Base-by-base conservation (phyloP, 2,113 vertebrate genomes). In the Protobothrops flavoviridis region DNA sequence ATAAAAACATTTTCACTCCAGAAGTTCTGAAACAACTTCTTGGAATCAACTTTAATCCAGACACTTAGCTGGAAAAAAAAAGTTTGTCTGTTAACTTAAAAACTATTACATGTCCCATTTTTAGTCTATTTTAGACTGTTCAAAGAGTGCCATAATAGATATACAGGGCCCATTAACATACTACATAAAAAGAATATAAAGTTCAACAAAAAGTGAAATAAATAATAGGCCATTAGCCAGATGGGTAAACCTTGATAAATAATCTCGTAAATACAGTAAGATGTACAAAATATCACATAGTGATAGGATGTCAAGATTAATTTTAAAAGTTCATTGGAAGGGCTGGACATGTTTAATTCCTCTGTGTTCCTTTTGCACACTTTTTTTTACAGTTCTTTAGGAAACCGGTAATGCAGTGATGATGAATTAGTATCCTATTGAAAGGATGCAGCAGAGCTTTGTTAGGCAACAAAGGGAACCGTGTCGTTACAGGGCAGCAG, bases 271-370 rank as follows among this genome's bases (percentile, higher is more conserved):
- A 98, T 98, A 98, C 98, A 99, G 98, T 98, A 98, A 98, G 98
- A 98, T 98, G 98, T 99, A 99, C 98, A 99, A 98, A 98, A 98
- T 98, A 99, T 99, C 98, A 99, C 98, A 99, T 98, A 99, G 98
- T 99, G 98, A 99, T 98, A 98, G 98, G 98, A 98, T 98, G 98
- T 98, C 98, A 98, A 97, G 97, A 98, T 98, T 98, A 98, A 97
- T 96, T 94, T 97, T 96, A 98, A 98, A 97, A 98, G 98, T 98
- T 98, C 97, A 97, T 97, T 92, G 21, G 95, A 96, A 96, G 94
- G 95, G 94, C 56, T 90, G 56, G 26, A 91, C 97, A 94, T 95
- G 88, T 64, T 97, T 96, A 96, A 97, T 97, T 97, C 98, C 97
- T 97, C 95, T 97, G 97, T 97, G 97, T 98, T 98, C 97, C 96